Evolutionary conservation across 1,140 invertebrate genomes (phyloP), one percentile per base, ranked within the genome.

Genomic region (Papilio dardanus): DNA sequence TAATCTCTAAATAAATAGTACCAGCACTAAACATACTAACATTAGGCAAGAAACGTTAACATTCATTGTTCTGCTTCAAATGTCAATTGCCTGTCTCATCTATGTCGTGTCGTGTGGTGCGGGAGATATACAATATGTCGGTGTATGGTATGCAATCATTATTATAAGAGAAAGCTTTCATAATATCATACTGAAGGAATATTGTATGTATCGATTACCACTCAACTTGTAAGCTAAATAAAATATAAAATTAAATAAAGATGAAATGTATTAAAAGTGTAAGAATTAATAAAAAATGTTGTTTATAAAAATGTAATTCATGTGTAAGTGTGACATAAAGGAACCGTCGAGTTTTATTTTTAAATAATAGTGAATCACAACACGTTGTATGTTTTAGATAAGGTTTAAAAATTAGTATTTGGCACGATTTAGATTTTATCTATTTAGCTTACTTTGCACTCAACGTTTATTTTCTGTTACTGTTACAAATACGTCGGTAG

Each of bases 41-140:
- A 8, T 54, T n/a, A 71, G 12, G 54, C 54, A 16, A 62, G 24
- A 62, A 62, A 62, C 24, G 12, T 12, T 62, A 24, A 74, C 62
- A 65, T 21, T 35, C 28, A 76, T 76, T 50, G 42, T 71, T 16
- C 21, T 58, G 46, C 71, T 73, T 35, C 7, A 33, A 73, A 54
- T 73, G 42, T 73, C n/a, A 69, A 58, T 84, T 78, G 83, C 83
- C 85, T 85, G 81, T 85, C 82, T 87, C 85, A 85, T 87, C 82
- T 87, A 83, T 54, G 75, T 78, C 21, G 40, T 75, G 73, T 80
- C 50, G 66, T n/a, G 8, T 71, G 79, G 81, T 78, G 78, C 74
- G 75, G 76, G 80, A 54, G 10, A 28, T 54, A n/a, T 42, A 42
- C 40, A 42, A 42, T n/a, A 24, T 54, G 50, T 54, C 12, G 5